Conservation (phyloP, 2,113 vertebrate species). For the Coryphaenoides rupestris region DNA sequence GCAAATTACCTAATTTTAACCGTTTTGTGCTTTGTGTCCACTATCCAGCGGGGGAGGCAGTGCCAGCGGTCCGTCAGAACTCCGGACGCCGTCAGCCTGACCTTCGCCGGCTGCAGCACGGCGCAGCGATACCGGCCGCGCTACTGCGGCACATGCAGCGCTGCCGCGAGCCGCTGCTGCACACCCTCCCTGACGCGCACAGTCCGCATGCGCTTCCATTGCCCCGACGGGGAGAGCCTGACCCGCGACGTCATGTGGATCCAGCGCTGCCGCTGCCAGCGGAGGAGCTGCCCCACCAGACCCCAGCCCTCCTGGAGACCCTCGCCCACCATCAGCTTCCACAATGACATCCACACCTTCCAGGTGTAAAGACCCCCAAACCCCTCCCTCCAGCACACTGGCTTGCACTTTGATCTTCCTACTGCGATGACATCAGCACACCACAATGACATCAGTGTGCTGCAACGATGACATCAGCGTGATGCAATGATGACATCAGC, state of each 20-base stretch:
- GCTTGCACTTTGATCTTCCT: constrained; percentile 65
- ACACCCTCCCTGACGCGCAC: constrained; percentile 59
- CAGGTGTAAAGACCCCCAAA: too few species aligned
- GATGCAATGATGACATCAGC: too few species aligned
- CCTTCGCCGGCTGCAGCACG: constrained; percentile 67
- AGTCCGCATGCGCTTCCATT: constrained; percentile 64
- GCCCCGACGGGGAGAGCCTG: constrained; percentile 62
- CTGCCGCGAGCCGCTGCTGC: constrained; percentile 70
- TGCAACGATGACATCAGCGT: too few species aligned
- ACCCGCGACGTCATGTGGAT: constrained; percentile 70
- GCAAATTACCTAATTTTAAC: not conserved
- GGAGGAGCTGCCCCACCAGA: constrained; percentile 27
- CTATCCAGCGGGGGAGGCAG: constrained; percentile 57
- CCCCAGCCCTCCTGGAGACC: constrained; percentile 25
- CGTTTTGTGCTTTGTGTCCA: not conserved
- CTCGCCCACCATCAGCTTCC: constrained; percentile 58
- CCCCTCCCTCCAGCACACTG: constrained; percentile 21
- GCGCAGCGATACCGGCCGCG: constrained; percentile 52
- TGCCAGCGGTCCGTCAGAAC: constrained; percentile 60
- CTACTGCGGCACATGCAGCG: constrained; percentile 61
- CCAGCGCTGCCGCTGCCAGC: constrained; percentile 65
- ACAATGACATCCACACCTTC: constrained; percentile 78
- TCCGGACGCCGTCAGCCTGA: constrained; percentile 47
- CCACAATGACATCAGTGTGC: too few species aligned
- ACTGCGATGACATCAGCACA: constrained; percentile 3